Base-by-base conservation (phyloP, 2,888 invertebrate species). In the Charanyca ferruginea region DNA sequence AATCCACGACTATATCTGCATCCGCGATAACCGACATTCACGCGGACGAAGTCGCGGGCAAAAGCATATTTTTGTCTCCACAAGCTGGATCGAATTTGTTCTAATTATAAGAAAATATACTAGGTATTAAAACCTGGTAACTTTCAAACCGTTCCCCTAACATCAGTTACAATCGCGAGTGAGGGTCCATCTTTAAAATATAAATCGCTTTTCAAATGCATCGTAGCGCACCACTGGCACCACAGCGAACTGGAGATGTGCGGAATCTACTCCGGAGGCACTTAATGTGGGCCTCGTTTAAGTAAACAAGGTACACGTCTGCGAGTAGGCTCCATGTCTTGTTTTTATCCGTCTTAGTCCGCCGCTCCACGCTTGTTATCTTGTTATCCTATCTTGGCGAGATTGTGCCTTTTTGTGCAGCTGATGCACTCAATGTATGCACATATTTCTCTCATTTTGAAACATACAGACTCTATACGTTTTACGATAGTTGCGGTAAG, bases 341-440 rank as follows among this genome's bases (percentile, higher is more conserved):
- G 93, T 94, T 94, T 94, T 94, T 94, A 92, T 93, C 93, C 90
- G 86, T 93, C 93, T 93, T 91, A 90, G 89, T 89, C 86, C 84
- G 87, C 89, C 92, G 93, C 90, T 93, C 89, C 90, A 90, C 90
- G 94, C 91, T 94, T 91, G 93, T 95, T 95, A 95, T 94, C 95
- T 94, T 94, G 94, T 95, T 95, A 94, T 93, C 93, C 94, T 94
- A 95, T 94, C 95, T 93, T 88, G 89, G 84, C 84, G 87, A 93
- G 94, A 94, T 94, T 93, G 91, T 93, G 87, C 92, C 93, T 94
- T 94, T 94, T 94, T 95, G 91, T 87, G 85, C 87, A 87, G 85
- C 87, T 88, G 87, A 87, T 89, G 87, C 86, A 85, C 85, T 90
- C 85, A 88, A 89, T 89, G 73, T 89, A 89, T 89, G 88, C 87